Percentiles rank a stretch among this genome's conserved stretches.
Evolutionary conservation across 1,140 invertebrate species (phyloP).

Genomic region (Tetramorium simillimum): DNA sequence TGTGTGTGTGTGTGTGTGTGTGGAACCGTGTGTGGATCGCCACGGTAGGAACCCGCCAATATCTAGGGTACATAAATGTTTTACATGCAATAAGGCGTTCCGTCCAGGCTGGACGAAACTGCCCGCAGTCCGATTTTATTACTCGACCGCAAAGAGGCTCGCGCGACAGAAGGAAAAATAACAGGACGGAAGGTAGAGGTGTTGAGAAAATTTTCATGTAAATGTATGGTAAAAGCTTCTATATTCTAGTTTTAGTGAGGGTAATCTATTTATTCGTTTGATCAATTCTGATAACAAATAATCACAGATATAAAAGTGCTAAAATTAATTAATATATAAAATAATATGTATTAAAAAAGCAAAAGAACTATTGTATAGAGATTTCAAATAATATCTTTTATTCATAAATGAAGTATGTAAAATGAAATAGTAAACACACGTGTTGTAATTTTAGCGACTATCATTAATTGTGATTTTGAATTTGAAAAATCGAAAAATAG

Average conservation of each 20-base stretch:
- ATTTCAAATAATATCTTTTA: no score
- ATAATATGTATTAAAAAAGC: neutral
- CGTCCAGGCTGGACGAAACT: slow-evolving; percentile 82
- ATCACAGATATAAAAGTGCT: neutral
- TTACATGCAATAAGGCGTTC: slow-evolving; percentile 84
- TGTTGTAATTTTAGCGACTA: no score
- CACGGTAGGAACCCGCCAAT: slow-evolving; percentile 76
- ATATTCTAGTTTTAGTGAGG: slow-evolving; percentile 12
- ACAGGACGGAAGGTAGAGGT: slow-evolving; percentile 64
- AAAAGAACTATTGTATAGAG: neutral
- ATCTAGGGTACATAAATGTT: slow-evolving; percentile 83
- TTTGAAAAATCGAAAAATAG: no score
- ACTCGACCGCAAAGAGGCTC: slow-evolving; percentile 78
- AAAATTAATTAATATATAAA: neutral
- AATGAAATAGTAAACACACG: no score
- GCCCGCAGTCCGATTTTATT: slow-evolving; percentile 84
- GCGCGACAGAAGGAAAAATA: slow-evolving; percentile 39
- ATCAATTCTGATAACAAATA: neutral
- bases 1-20: no score
- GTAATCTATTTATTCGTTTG: neutral
- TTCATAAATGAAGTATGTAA: no score
- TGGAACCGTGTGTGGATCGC: slow-evolving; percentile 9
- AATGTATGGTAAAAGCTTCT: slow-evolving; percentile 46
- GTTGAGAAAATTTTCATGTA: slow-evolving; percentile 76
- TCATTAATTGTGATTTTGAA: neutral